Conservation (phyloP, 2,113 vertebrate genomes). For the Solenodon paradoxus region DNA sequence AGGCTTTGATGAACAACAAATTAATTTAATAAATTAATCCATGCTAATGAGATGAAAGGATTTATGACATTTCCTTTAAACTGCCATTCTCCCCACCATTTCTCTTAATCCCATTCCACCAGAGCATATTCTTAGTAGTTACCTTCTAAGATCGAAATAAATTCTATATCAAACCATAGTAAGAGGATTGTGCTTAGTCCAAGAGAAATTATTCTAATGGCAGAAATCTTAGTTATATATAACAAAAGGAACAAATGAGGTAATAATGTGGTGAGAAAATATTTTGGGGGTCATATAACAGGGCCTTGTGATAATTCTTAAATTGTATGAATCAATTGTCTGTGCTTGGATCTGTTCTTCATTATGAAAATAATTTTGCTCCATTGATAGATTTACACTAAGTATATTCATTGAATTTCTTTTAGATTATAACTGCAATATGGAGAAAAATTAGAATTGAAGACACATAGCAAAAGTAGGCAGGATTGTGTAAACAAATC, state of each 20-base stretch:
- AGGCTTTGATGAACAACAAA: neutral
- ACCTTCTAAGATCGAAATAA: neutral
- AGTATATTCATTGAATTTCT: neutral
- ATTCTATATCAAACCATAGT: neutral
- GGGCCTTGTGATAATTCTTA: neutral
- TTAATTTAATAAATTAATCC: neutral
- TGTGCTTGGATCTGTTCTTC: neutral
- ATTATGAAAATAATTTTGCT: neutral
- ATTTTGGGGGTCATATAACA: neutral
- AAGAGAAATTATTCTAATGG: neutral
- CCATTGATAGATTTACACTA: neutral
- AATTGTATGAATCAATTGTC: neutral
- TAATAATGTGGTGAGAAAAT: neutral
- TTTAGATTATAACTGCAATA: neutral
- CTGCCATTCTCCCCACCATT: neutral
- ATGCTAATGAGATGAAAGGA: neutral
- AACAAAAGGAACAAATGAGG: neutral
- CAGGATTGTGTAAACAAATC: neutral
- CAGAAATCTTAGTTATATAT: neutral
- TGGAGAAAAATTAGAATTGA: neutral
- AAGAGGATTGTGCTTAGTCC: neutral
- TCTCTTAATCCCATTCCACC: neutral
- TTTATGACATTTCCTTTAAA: neutral
- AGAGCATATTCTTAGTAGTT: neutral
- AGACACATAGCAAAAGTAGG: neutral